Percentiles rank a stretch among this genome's conserved stretches.
Evolutionary conservation across 2,888 invertebrate species (phyloP).

Genomic region (Dione juno): DNA sequence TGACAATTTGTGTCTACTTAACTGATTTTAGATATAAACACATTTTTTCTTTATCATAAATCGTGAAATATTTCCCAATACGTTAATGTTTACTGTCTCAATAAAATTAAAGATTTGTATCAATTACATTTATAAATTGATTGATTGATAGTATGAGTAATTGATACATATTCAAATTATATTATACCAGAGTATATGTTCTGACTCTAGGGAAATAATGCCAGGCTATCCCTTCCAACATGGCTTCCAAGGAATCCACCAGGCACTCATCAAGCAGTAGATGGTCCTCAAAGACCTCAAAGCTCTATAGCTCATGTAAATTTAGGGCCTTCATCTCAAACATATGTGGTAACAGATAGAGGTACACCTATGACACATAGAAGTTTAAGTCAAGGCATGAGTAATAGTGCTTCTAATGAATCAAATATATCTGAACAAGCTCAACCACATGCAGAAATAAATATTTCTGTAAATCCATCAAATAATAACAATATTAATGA

Average conservation of each 20-base stretch:
- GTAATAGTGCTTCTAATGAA: conserved; percentile 65
- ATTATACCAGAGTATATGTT: not conserved
- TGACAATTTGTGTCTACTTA: not conserved
- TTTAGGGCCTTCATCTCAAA: conserved; percentile 61
- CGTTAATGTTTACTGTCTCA: not conserved
- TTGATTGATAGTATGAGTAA: not conserved
- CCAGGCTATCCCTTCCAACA: conserved; percentile 71
- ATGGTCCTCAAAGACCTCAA: conserved; percentile 68
- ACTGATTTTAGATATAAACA: conserved; percentile 14
- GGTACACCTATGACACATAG: conserved; percentile 57
- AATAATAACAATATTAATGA: conserved; percentile 78
- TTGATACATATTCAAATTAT: too few relatives aligned
- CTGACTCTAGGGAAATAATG: conserved; percentile 70
- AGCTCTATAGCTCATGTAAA: conserved; percentile 75
- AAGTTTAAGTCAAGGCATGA: conserved; percentile 58
- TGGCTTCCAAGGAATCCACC: conserved; percentile 75
- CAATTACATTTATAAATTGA: not conserved
- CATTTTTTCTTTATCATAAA: conserved; percentile 11
- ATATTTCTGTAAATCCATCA: conserved; percentile 73
- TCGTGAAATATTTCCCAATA: not conserved
- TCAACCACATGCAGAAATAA: conserved; percentile 67
- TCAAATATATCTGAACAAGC: conserved; percentile 65
- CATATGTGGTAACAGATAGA: conserved; percentile 70
- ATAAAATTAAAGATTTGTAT: not conserved
- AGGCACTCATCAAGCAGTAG: conserved; percentile 64